Evolutionary conservation across 1,140 invertebrate genomes (phyloP), one percentile per base, ranked within the genome.

Genomic region (Drosophila fuyamai): DNA sequence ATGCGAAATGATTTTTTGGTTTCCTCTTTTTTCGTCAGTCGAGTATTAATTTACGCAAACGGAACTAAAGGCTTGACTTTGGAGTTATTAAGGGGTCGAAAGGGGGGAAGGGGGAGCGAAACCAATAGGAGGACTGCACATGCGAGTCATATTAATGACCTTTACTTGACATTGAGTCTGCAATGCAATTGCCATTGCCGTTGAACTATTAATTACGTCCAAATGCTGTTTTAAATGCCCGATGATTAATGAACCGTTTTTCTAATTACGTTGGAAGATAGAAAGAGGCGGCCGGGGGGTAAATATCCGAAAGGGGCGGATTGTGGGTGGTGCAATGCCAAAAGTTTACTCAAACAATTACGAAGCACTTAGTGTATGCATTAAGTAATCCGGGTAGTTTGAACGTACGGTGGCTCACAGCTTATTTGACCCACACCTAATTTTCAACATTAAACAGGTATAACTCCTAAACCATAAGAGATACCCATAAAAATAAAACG

Each of bases 181-280:
- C 63, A 56, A n/a, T 67, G 79, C 36, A 65, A 65, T 65, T 76
- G 72, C 56, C 60, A 66, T 67, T 77, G 79, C 44, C 43, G 57
- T 48, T 62, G 48, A 70, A 80, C 80, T 84, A 84, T 83, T 83
- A 84, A 81, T 85, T 73, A 84, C 76, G 55, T 27, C 55, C 72
- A 84, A 84, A 84, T 57, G 81, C 84, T 84, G 75, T 77, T 84
- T 84, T 67, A 84, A 76, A 76, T 84, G 81, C 73, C 43, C 18
- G 38, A 46, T 84, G 81, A 84, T 84, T 85, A 84, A 84, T 84
- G 62, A 61, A 57, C 53, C 76, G 66, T 77, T 85, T 80, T 73
- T 84, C 81, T 84, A 85, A 84, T 84, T 84, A 83, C 62, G 53
- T 44, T 70, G 13, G 43, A 62, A 43, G 60, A 65, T 47, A 38